A percentile compares a stretch with the other conserved stretches of the same genome.
Conservation (phyloP, 2,888 invertebrate genomes). For the Resseliella maxima region DNA sequence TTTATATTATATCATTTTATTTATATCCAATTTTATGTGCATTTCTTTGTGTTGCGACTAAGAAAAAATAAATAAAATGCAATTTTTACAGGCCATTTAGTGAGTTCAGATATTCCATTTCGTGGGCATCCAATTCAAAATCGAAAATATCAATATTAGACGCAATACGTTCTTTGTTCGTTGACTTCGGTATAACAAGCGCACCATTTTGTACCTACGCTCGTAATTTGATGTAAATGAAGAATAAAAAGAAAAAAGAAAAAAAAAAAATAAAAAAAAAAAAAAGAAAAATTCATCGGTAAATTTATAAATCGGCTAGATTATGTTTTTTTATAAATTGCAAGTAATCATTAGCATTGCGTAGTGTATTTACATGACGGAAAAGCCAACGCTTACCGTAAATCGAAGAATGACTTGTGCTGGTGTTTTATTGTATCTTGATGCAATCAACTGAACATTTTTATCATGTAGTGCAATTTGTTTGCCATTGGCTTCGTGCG, state of each 20-base stretch:
- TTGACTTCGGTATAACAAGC: conserved; percentile 72
- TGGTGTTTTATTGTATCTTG: conserved; percentile 74
- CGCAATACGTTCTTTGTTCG: conserved; percentile 68
- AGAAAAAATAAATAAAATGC: neutral
- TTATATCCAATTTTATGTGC: neutral
- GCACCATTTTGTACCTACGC: conserved; percentile 68
- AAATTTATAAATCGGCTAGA: too few species aligned
- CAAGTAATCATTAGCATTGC: too few species aligned
- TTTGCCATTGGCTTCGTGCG: conserved; percentile 67
- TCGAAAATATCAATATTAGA: conserved; percentile 72
- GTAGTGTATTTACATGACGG: neutral
- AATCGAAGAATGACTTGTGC: conserved; percentile 78
- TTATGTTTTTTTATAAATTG: too few species aligned
- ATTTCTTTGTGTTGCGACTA: neutral
- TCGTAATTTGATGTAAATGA: neutral
- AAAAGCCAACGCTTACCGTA: conserved; percentile 62
- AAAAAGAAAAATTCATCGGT: conserved; percentile 63
- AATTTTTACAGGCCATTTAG: conserved; percentile 70
- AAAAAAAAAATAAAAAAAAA: conserved; percentile 65
- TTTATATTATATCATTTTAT: neutral
- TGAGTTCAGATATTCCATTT: conserved; percentile 70
- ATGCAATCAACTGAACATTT: conserved; percentile 71
- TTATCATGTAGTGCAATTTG: conserved; percentile 70
- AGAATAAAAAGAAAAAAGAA: neutral
- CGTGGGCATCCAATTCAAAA: conserved; percentile 70